Evolutionary conservation across 2,113 vertebrate genomes (phyloP).

Genomic region (Lethenteron reissneri): DNA sequence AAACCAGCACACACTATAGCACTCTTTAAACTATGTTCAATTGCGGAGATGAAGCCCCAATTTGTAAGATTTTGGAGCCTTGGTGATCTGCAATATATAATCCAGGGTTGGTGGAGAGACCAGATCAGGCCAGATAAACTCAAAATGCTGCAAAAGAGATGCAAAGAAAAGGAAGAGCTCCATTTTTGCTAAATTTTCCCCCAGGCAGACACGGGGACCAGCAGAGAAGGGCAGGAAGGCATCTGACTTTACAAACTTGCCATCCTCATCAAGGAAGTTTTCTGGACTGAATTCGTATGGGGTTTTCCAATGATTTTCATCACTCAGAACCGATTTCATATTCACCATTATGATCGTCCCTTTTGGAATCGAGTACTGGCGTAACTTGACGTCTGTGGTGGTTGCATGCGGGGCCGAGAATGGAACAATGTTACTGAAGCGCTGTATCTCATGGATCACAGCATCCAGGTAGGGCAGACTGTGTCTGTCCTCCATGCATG

Average conservation of each 20-base stretch:
- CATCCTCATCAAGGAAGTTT: slow-evolving; percentile 48
- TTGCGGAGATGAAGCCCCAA: background rate
- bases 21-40: too few species aligned
- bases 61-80: background rate
- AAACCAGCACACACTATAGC: too few species aligned
- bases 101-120: background rate
- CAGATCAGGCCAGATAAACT: too few species aligned
- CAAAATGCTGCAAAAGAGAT: slow-evolving; percentile 28
- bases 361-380: slow-evolving; percentile 23
- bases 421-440: slow-evolving; percentile 12
- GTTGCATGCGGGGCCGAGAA: slow-evolving; percentile 14
- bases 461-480: slow-evolving; percentile 15
- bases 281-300: slow-evolving; percentile 44
- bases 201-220: slow-evolving; percentile 31
- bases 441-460: slow-evolving; percentile 14
- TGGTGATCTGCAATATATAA: background rate
- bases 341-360: slow-evolving; percentile 11
- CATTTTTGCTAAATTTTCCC: slow-evolving; percentile 34
- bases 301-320: slow-evolving; percentile 40
- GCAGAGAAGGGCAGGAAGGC: slow-evolving; percentile 55
- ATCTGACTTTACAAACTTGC: slow-evolving; percentile 37
- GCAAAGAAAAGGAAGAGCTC: slow-evolving; percentile 36
- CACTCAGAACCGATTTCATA: slow-evolving; percentile 29
- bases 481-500: slow-evolving; percentile 16
- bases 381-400: slow-evolving; percentile 16